These are phyloP conservation scores for Stenotaenia linearis DNA, from an alignment of 2,888 invertebrate genomes.

Conservation along the genomic window DNA sequence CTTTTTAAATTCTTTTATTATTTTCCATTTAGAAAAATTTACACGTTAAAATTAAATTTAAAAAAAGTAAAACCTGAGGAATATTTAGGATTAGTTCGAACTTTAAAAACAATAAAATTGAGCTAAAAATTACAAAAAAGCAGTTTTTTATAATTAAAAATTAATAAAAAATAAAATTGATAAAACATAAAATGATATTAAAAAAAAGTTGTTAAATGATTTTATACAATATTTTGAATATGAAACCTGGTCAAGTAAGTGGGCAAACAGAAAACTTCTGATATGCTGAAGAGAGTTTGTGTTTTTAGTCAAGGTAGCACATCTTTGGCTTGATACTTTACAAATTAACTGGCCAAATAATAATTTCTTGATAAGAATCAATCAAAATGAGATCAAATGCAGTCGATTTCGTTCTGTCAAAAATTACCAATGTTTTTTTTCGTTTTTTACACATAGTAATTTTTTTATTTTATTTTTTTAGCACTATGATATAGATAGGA, in stretches of 20 bases:
- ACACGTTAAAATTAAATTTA: neutral
- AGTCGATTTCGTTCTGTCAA: neutral
- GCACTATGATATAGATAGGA: slow-evolving; percentile 4
- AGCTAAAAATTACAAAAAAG: neutral
- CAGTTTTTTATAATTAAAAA: neutral
- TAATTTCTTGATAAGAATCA: neutral
- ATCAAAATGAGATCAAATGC: neutral
- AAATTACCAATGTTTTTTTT: neutral
- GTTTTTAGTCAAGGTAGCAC: neutral
- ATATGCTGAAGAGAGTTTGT: neutral
- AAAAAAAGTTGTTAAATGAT: neutral
- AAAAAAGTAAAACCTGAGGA: slow-evolving; percentile 18
- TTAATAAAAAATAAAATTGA: neutral
- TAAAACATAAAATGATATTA: neutral
- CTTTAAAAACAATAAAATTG: neutral
- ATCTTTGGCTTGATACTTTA: neutral
- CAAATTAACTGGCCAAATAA: neutral
- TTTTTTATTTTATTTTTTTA: neutral
- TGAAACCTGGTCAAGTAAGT: neutral
- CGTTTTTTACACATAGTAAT: neutral
- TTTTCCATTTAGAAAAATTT: neutral
- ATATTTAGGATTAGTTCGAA: neutral
- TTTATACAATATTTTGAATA: slow-evolving; percentile 5
- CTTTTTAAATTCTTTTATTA: neutral
- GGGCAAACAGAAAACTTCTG: neutral